Evolutionary conservation across 2,888 invertebrate species (phyloP), one percentile per base, ranked within the genome.

Genomic region (Spisula solida): DNA sequence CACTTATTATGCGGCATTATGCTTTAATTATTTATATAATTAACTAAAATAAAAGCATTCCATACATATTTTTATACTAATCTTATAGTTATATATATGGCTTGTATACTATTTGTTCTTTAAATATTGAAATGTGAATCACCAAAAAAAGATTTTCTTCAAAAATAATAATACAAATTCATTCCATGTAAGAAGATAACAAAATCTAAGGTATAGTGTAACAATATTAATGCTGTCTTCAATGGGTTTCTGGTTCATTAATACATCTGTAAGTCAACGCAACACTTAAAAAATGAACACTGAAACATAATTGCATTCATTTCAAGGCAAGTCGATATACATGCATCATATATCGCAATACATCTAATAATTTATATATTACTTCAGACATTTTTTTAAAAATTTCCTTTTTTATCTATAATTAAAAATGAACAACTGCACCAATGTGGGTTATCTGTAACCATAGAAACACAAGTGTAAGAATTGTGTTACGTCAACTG

Each of bases 301-400:
- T n/a, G 10, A 25, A 66, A 0, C 5, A 66, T 25, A 66, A 25
- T n/a, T 60, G n/a, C 12, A 60, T n/a, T 66, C 25, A 66, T 8
- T 66, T n/a, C 20, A 66, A 66, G 60, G 60, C 25, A 66, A 66
- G n/a, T n/a, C 12, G 25, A 66, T 66, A 25, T 25, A 66, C 60
- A 66, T 66, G 20, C 55, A 55, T 55, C 41, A 41, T 41, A 41
- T 41, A 2, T 2, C 41, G 55, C n/a, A 10, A 29, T 70, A 12
- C 12, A 75, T 75, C 25, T 75, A 75, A 75, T 75, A 75, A 75
- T 75, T 75, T 75, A 75, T 75, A 75, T 75, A 75, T 75, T 75
- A 75, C 16, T 75, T 34, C 29, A 4, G 34, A 34, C 31, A n/a
- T 16, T 75, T 18, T 31, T 34, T 31, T 75, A 75, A 75, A 75